These are phyloP conservation scores for Polydrusus tereticollis DNA, from an alignment of 2,888 invertebrate species.

Conservation along the genomic window DNA sequence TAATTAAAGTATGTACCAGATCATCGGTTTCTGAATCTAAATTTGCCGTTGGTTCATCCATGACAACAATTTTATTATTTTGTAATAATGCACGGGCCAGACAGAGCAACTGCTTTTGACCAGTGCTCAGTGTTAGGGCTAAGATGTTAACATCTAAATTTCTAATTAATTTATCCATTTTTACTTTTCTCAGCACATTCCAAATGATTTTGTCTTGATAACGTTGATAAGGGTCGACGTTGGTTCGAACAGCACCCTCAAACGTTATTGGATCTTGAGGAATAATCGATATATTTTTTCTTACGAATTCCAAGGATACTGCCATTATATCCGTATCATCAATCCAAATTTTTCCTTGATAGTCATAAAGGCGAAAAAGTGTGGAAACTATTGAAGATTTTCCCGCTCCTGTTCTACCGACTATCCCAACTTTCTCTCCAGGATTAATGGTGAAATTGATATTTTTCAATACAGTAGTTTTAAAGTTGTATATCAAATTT, in stretches of 20 bases:
- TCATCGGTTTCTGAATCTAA: constrained; percentile 84
- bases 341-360: constrained; percentile 81
- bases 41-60: constrained; percentile 85
- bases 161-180: constrained; percentile 4
- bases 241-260: constrained; percentile 81
- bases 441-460: constrained; percentile 76
- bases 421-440: constrained; percentile 81
- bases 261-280: constrained; percentile 88
- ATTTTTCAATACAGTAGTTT: constrained; percentile 79
- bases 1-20: constrained; percentile 81
- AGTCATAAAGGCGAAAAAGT: constrained; percentile 82
- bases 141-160: constrained; percentile 27
- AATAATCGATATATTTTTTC: constrained; percentile 83
- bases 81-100: constrained; percentile 74
- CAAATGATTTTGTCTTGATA: constrained; percentile 83
- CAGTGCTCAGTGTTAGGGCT: constrained; percentile 55
- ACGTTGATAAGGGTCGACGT: constrained; percentile 87
- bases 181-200: constrained; percentile 83
- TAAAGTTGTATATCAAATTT: constrained; percentile 78
- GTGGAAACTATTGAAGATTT: constrained; percentile 81
- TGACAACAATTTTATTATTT: constrained; percentile 59
- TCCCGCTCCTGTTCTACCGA: constrained; percentile 86
- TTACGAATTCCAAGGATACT: constrained; percentile 79
- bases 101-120: constrained; percentile 77
- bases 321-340: constrained; percentile 79